These are phyloP conservation scores for Moxostoma hubbsi DNA, from an alignment of 2,797 vertebrate species.

Conservation along the genomic window DNA sequence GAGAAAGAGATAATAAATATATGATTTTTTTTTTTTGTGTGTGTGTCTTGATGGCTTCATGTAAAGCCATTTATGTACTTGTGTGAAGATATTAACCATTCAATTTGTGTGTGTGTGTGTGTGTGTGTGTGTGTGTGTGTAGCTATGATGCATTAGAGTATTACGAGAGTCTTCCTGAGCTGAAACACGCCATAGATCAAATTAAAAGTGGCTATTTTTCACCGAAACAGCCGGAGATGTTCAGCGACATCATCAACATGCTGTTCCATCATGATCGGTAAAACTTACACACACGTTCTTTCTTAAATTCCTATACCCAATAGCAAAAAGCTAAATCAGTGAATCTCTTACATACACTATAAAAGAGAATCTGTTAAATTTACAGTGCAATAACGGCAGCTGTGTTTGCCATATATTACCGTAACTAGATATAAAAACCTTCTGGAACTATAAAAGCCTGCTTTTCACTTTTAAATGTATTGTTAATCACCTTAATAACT, in stretches of 20 bases:
- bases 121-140: not conserved
- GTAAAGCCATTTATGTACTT: not conserved
- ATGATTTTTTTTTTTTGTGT: not conserved
- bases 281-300: constrained; percentile 38
- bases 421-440: no score
- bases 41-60: not conserved
- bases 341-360: no score
- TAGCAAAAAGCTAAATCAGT: no score
- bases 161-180: constrained; percentile 85
- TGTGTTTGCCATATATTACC: no score
- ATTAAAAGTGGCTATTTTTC: constrained; percentile 90
- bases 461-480: no score
- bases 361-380: no score
- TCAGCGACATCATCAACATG: constrained; percentile 90
- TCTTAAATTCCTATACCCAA: not conserved
- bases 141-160: constrained; percentile 89
- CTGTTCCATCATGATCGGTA: constrained; percentile 93
- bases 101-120: not conserved
- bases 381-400: no score
- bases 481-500: no score
- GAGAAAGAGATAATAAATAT: not conserved
- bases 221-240: constrained; percentile 86
- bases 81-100: not conserved
- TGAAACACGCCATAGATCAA: constrained; percentile 90
- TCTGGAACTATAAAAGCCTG: no score